Evolutionary conservation across 2,888 invertebrate genomes (phyloP), one percentile per base, ranked within the genome.

Genomic region (Luperina nickerlii): DNA sequence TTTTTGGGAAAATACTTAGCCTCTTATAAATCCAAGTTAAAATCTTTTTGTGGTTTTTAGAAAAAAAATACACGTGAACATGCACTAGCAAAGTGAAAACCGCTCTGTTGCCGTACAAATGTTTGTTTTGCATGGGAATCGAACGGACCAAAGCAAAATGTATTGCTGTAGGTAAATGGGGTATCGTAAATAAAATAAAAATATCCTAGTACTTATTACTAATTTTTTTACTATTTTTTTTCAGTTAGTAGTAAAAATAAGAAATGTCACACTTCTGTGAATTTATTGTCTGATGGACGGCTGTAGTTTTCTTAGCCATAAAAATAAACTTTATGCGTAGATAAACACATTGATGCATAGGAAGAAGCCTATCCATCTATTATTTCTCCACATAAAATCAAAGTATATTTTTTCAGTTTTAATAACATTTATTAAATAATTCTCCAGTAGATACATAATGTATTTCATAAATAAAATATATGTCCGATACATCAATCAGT

Each of bases 381-480:
- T 63, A 57, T 15, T 5, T 20, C 48, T 15, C 4, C 6, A 9
- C n/a, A 48, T 32, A 42, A 27, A 18, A 32, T 18, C 7, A 80
- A 2, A 18, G 6, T 0, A 20, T 27, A 27, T 11, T 54, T 62
- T 32, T 24, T 45, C 27, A 62, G 7, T 38, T 20, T 32, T 27
- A 13, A 51, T 27, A 67, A 48, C 4, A 48, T 74, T 69, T 63
- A 32, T 54, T 57, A 42, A 63, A 48, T 18, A 42, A 32, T 71
- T 54, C n/a, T 45, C 38, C 15, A 20, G 15, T 4, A 9, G 1
- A 84, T 74, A 68, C 27, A 77, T 77, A 72, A 81, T 75, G 63
- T 62, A 81, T 77, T 48, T 73, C 62, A 81, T 84, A 65, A 77
- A 84, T 77, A 74, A 72, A 77, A 81, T 77, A 81, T 74, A 6